phyloP scores from a whole-genome alignment of 2,797 vertebrate genomes.

The Amblyraja radiata region DNA sequence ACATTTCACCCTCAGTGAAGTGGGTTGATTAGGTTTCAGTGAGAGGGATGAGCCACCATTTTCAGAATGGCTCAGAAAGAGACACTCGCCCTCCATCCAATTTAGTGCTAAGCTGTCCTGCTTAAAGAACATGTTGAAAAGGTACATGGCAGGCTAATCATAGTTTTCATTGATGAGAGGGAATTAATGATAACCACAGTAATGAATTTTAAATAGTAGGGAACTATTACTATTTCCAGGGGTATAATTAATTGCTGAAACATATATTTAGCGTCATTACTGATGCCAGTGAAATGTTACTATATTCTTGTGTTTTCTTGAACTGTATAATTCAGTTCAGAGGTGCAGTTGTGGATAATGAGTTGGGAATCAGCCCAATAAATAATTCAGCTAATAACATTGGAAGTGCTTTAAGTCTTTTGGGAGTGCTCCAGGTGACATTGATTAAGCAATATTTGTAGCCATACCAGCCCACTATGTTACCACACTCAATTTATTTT shows the following conservation, averaged over 20 bases:
- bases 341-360: not conserved
- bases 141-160: not conserved
- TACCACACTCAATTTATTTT: not conserved
- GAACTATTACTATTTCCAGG: conserved; percentile 46
- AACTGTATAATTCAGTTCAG: conserved; percentile 20
- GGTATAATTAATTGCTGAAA: conserved; percentile 51
- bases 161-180: conserved; percentile 45
- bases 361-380: not conserved
- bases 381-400: conserved; percentile 18
- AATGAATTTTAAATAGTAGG: conserved; percentile 48
- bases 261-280: conserved; percentile 25
- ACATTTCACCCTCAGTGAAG: conserved; percentile 38
- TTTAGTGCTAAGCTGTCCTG: not conserved
- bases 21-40: conserved; percentile 46
- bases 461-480: not conserved
- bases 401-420: not conserved
- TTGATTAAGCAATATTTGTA: not conserved
- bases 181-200: conserved; percentile 49
- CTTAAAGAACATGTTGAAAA: not conserved
- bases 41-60: conserved; percentile 39
- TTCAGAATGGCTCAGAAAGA: not conserved
- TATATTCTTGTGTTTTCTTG: not conserved
- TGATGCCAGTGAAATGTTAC: not conserved
- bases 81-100: not conserved
- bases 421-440: not conserved